These are phyloP conservation scores for Meta bourneti DNA, from an alignment of 2,888 invertebrate species.

Conservation along the genomic window DNA sequence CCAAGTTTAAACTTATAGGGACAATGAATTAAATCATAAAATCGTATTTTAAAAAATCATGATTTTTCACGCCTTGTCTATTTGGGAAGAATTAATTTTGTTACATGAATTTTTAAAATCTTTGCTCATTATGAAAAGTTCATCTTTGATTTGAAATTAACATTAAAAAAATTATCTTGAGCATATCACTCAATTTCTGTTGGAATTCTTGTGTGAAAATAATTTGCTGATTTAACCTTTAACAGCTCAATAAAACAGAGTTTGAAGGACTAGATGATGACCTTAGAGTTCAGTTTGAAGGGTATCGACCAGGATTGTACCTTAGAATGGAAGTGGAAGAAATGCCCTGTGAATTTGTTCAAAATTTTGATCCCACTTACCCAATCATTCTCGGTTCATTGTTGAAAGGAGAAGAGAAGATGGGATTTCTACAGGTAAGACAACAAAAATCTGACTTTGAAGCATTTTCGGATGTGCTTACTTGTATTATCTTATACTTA, in stretches of 20 bases:
- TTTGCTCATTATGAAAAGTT: too few relatives aligned
- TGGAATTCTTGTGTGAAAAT: too few relatives aligned
- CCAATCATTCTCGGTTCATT: constrained; percentile 96
- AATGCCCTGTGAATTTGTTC: constrained; percentile 94
- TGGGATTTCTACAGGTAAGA: constrained; percentile 90
- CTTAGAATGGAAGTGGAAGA: constrained; percentile 89
- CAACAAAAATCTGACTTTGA: too few relatives aligned
- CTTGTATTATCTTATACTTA: not conserved
- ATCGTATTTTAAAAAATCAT: too few relatives aligned
- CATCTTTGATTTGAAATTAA: too few relatives aligned
- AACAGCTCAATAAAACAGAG: constrained; percentile 91
- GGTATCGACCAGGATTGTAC: constrained; percentile 96
- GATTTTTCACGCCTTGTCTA: too few relatives aligned
- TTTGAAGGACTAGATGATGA: constrained; percentile 95
- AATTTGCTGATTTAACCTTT: not conserved
- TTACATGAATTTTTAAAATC: too few relatives aligned
- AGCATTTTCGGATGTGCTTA: not conserved
- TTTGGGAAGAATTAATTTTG: too few relatives aligned
- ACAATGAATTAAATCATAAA: too few relatives aligned
- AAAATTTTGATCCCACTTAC: constrained; percentile 94
- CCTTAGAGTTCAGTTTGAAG: constrained; percentile 94
- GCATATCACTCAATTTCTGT: too few relatives aligned
- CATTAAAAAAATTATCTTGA: too few relatives aligned
- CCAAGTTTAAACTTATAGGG: too few relatives aligned
- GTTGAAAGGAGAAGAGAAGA: constrained; percentile 95